These are phyloP conservation scores for Alcedo quadribrachys DNA, from an alignment of 2,797 vertebrate genomes.

Conservation along the genomic window DNA sequence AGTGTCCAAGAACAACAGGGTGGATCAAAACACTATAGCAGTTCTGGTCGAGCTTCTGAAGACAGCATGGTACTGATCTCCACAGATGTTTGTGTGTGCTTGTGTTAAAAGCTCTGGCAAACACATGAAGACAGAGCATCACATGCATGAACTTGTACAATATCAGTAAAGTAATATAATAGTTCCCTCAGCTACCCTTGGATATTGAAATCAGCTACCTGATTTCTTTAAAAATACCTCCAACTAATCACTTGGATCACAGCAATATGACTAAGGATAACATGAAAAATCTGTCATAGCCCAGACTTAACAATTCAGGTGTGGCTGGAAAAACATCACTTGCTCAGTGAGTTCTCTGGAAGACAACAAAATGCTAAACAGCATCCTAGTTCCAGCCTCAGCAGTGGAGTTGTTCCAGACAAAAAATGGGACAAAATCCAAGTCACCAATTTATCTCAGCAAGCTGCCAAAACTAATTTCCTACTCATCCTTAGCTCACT, in stretches of 20 bases:
- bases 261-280: background rate
- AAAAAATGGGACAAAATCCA: conserved; percentile 21
- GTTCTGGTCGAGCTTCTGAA: background rate
- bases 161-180: background rate
- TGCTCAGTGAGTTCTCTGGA: background rate
- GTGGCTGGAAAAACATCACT: background rate
- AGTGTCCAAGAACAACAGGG: background rate
- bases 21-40: background rate
- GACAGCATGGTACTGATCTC: background rate
- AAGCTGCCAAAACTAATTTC: conserved; percentile 43
- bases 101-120: background rate
- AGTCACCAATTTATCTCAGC: conserved; percentile 11
- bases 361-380: background rate
- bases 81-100: background rate
- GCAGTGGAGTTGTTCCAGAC: conserved; percentile 21
- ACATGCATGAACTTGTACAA: background rate
- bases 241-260: background rate
- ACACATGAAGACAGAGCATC: background rate
- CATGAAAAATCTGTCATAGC: background rate
- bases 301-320: background rate
- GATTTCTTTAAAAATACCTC: background rate
- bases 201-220: background rate
- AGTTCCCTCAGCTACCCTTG: background rate
- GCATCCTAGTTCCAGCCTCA: background rate
- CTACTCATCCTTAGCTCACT: background rate